These are phyloP conservation scores for Oreochromis aureus DNA, from an alignment of 2,113 vertebrate genomes.

Conservation along the genomic window DNA sequence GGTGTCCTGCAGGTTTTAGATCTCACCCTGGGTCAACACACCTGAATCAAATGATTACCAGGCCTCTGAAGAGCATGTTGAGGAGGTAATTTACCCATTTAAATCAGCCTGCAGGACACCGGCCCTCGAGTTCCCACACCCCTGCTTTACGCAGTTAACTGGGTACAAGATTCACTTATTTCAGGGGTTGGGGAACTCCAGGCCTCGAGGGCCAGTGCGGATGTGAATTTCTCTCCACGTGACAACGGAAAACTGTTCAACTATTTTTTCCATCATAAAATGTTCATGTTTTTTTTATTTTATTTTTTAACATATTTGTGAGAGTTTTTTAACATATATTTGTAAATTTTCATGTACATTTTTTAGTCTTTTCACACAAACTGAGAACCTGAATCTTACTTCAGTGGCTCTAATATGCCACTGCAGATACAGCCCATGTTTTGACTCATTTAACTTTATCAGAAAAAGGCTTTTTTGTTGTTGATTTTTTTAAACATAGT, in stretches of 20 bases:
- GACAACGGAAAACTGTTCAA: neutral
- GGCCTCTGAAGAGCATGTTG: neutral
- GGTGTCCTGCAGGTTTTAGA: too few species aligned
- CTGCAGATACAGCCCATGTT: neutral
- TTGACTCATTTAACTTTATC: neutral
- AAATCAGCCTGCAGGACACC: neutral
- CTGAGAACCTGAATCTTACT: neutral
- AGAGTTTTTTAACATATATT: neutral
- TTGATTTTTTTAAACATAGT: neutral
- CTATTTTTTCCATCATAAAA: neutral
- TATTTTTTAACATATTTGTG: neutral
- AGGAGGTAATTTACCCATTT: neutral
- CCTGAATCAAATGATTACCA: neutral
- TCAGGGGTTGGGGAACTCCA: accelerated
- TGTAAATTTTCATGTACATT: neutral
- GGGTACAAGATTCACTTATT: neutral
- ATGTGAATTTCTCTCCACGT: neutral
- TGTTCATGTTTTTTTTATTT: neutral
- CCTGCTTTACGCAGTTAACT: neutral
- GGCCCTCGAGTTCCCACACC: neutral
- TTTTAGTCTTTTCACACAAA: accelerated
- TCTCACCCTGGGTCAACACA: neutral
- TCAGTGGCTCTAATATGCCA: neutral
- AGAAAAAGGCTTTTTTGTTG: accelerated
- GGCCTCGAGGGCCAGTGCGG: accelerated